Conservation (phyloP, 1,140 invertebrate genomes). For the Aphelenchoides fujianensis region DNA sequence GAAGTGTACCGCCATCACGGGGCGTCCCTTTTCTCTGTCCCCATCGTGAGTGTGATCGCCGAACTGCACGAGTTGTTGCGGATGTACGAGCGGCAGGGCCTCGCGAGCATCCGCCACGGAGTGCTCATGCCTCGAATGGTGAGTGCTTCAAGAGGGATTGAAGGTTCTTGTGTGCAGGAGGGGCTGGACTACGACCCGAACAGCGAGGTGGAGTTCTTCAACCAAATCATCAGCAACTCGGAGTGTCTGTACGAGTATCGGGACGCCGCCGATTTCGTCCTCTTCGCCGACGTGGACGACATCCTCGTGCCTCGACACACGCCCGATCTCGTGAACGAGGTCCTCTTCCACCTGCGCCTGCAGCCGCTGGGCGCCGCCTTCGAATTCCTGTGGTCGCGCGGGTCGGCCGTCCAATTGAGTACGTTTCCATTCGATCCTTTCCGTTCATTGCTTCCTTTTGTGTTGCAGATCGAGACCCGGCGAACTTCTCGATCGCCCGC, state of each 20-base stretch:
- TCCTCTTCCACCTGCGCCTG: neutral
- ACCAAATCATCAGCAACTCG: neutral
- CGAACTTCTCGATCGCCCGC: no score
- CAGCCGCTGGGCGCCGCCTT: neutral
- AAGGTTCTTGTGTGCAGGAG: neutral
- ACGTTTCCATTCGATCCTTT: no score
- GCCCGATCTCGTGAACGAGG: neutral
- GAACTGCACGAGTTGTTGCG: conserved; percentile 9
- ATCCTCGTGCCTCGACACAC: conserved; percentile 7
- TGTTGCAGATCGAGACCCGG: no score
- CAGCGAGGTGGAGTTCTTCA: neutral
- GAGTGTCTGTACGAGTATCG: conserved; percentile 11
- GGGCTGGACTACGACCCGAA: conserved; percentile 11
- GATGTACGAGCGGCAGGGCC: neutral
- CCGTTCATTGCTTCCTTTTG: no score
- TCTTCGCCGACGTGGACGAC: conserved; percentile 3
- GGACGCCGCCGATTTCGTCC: conserved; percentile 1
- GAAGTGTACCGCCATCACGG: conserved; percentile 11
- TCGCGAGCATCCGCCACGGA: neutral
- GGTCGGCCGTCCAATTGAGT: no score
- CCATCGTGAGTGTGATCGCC: neutral
- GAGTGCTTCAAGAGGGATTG: neutral
- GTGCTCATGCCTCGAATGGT: neutral
- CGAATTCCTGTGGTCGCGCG: conserved; percentile 4
- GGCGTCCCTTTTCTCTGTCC: neutral